phyloP scores from a whole-genome alignment of 2,888 invertebrate species.

The Synanthedon vespiformis region DNA sequence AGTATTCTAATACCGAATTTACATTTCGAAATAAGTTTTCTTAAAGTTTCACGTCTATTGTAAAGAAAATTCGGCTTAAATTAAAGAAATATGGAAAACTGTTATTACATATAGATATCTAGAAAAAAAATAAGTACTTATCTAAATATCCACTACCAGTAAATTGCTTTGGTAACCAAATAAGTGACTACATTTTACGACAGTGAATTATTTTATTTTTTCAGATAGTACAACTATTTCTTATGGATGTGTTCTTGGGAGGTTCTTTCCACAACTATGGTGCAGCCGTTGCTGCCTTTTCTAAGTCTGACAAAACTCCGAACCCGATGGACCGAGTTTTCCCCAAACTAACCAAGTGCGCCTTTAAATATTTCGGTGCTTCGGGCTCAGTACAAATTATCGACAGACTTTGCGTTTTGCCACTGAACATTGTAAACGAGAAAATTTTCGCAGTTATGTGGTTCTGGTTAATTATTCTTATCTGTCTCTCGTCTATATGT shows the following conservation, averaged over 20 bases:
- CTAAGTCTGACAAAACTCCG: slow-evolving; percentile 49
- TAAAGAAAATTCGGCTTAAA: too few species aligned
- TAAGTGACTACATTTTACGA: too few species aligned
- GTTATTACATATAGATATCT: too few species aligned
- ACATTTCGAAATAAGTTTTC: too few species aligned
- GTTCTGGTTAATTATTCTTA: slow-evolving; percentile 79
- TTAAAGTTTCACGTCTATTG: too few species aligned
- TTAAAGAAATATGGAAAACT: too few species aligned
- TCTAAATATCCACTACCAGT: too few species aligned
- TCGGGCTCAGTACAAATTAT: slow-evolving; percentile 67
- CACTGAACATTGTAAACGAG: slow-evolving; percentile 83
- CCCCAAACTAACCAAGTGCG: slow-evolving; percentile 79
- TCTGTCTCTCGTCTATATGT: slow-evolving; percentile 71
- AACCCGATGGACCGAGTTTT: slow-evolving; percentile 78
- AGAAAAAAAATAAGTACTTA: too few species aligned
- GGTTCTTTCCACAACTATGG: slow-evolving; percentile 74
- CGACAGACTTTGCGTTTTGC: slow-evolving; percentile 79
- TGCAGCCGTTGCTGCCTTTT: slow-evolving; percentile 61
- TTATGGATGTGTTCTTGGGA: slow-evolving; percentile 74
- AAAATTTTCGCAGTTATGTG: slow-evolving; percentile 81
- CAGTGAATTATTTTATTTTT: slow-evolving; percentile 25
- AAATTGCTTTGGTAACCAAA: too few species aligned
- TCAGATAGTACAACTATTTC: slow-evolving; percentile 75
- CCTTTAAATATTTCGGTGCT: slow-evolving; percentile 69
- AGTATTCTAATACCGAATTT: slow-evolving; percentile 22